Base-by-base conservation (phyloP, 2,113 vertebrate genomes). In the Otis tarda region DNA sequence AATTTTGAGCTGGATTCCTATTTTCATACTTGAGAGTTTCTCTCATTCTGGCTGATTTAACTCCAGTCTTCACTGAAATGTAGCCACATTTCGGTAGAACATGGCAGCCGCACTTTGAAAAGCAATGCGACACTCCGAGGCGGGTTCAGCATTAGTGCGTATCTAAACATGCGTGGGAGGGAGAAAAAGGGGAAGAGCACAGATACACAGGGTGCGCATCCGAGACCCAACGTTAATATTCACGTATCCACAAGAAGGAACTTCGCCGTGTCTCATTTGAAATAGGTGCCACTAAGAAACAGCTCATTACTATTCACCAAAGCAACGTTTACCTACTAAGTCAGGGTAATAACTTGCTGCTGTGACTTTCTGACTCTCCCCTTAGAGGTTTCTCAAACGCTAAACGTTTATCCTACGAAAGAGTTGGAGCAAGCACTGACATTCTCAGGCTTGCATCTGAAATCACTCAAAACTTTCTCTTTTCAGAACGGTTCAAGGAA, bases 231-330 rank as follows among this genome's bases (percentile, higher is more conserved):
- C 4, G 14, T 57, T 43, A 83, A 33, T 3, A 49, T 35, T 33
- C 22, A 28, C 1, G 13, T 6, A 53, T 4, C 21, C 41, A 55
- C 6, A 63, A 45, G 9, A 70, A 95, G 9, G 33, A 81, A 39
- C 43, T 67, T 27, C 22, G 12, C 33, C 21, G 4, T 6, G 16
- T 43, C 47, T 87, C 31, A 27, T n/a, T 9, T 79, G 49, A 94
- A 45, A 55, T 3, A 74, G 0, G 0, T 17, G 20, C 16, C 18
- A n/a, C 35, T 31, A 75, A 49, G 14, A 37, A 76, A 76, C n/a
- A 71, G 20, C 9, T 70, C 41, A 31, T 1, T 39, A 21, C 15
- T n/a, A 59, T 12, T 70, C 23, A 59, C 45, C 43, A 80, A 53
- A 59, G 59, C 27, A 27, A 59, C 65, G 35, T 35, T 55, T 37